Evolutionary conservation across 1,140 invertebrate species (phyloP), one percentile per base, ranked within the genome.

Genomic region (Samia ricini): DNA sequence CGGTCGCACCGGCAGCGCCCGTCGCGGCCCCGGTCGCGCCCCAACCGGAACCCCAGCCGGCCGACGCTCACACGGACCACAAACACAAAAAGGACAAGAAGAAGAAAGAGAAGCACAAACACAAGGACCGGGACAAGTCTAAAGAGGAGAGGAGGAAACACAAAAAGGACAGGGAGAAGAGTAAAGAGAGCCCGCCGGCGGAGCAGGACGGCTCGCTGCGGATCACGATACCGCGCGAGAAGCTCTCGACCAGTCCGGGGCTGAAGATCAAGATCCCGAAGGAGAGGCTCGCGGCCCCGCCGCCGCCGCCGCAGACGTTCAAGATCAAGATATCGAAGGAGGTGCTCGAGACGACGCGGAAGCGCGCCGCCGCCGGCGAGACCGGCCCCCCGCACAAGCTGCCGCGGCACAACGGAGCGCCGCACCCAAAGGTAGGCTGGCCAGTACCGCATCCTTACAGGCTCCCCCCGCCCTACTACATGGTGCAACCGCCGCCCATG

Each of bases 41-140:
- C 60, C 61, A 67, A 58, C 52, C 67, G 1, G 68, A 57, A 19
- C 55, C 65, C 0, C 76, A 69, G 42, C 63, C 71, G 3, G 66
- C 69, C 22, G 61, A 67, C 10, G 79, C 81, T 12, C 72, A 76
- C 8, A 5, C 72, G 1, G 84, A 85, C 48, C 83, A 84, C 66
- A 89, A 82, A 76, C 85, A 85, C 50, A 88, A 89, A 55, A 89
- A 91, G 24, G 88, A 91, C 60, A 91, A 91, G 64, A 91, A 91
- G 73, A 91, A 91, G 71, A 91, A 91, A 55, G 88, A 91, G 26
- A 91, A 91, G 79, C 88, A 91, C 71, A 91, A 91, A 81, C 89
- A 91, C 69, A 91, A 91, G 70, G 88, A 91, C 67, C 77, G 85
- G 33, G 88, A 91, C 73, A 91, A 90, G 70, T 77, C 75, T 0